Conservation (phyloP, 2,113 vertebrate species). For the Promerops cafer region DNA sequence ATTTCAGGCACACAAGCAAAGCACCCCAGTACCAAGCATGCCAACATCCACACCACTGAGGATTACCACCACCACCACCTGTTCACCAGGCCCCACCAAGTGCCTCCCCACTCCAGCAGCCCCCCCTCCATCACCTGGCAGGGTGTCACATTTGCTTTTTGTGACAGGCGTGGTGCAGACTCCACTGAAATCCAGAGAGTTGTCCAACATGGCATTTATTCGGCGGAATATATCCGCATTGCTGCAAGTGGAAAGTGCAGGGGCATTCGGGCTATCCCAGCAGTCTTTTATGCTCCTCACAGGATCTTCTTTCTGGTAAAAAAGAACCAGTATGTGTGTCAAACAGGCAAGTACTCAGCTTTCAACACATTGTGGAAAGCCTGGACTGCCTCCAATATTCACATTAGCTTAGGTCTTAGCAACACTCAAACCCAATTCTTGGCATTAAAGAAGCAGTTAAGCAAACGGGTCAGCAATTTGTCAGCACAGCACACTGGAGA, state of each 20-base stretch:
- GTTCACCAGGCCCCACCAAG: not conserved
- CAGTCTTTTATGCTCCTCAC: conserved; percentile 77
- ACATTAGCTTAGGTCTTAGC: not conserved
- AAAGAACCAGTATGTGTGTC: not conserved
- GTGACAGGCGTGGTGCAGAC: conserved; percentile 89
- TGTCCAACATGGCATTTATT: conserved; percentile 96
- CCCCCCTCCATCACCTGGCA: conserved; percentile 75
- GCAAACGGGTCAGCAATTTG: not conserved
- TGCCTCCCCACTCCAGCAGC: not conserved
- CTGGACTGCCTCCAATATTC: conserved; percentile 1
- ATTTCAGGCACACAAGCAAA: not conserved
- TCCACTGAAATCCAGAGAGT: conserved; percentile 91
- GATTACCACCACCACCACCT: not conserved
- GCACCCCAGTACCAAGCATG: accelerated
- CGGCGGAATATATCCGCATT: conserved; percentile 92
- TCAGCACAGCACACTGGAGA: not conserved
- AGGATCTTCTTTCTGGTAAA: conserved; percentile 83
- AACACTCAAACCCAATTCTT: not conserved
- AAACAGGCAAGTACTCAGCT: not conserved
- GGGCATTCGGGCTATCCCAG: conserved; percentile 79
- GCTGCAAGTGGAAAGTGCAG: conserved; percentile 91
- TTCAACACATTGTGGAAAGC: not conserved
- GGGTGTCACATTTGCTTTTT: conserved; percentile 77
- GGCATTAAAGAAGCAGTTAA: not conserved
- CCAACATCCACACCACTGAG: not conserved